Conservation (phyloP, 2,888 invertebrate species). For the Nemotelus nigrinus region DNA sequence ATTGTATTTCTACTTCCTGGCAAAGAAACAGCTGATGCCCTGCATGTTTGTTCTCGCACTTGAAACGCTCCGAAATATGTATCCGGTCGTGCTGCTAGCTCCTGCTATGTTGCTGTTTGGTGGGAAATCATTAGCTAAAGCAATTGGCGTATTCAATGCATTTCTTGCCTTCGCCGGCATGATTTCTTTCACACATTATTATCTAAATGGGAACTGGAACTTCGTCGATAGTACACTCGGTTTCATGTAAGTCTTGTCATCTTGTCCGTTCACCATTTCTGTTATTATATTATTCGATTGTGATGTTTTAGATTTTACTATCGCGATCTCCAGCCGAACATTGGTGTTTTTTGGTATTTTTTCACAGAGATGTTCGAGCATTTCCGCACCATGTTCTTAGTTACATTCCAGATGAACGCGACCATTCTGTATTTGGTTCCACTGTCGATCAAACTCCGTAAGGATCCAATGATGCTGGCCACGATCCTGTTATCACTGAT, state of each 20-base stretch:
- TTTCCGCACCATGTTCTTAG: conserved; percentile 93
- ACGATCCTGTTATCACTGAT: conserved; percentile 83
- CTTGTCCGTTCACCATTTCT: conserved; percentile 1
- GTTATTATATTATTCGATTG: background rate
- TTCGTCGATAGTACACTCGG: conserved; percentile 80
- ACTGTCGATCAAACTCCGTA: conserved; percentile 79
- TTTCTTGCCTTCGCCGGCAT: conserved; percentile 54
- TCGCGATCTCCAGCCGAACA: conserved; percentile 94
- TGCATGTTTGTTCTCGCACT: conserved; percentile 78
- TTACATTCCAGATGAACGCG: conserved; percentile 96
- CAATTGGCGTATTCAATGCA: conserved; percentile 50
- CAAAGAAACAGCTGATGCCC: conserved; percentile 71
- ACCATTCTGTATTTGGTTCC: conserved; percentile 91
- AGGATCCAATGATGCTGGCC: conserved; percentile 82
- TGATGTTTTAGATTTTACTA: conserved; percentile 78
- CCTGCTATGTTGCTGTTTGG: conserved; percentile 74
- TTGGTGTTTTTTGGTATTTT: conserved; percentile 99
- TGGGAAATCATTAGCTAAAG: conserved; percentile 43
- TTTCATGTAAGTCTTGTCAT: conserved; percentile 75
- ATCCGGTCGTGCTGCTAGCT: conserved; percentile 83
- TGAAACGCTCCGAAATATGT: conserved; percentile 83
- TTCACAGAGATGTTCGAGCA: conserved; percentile 99
- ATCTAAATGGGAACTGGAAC: conserved; percentile 72
- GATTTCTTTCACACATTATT: conserved; percentile 63
- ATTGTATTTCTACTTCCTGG: conserved; percentile 75